Base-by-base conservation (phyloP, 2,113 vertebrate genomes). In the Abramis brama region DNA sequence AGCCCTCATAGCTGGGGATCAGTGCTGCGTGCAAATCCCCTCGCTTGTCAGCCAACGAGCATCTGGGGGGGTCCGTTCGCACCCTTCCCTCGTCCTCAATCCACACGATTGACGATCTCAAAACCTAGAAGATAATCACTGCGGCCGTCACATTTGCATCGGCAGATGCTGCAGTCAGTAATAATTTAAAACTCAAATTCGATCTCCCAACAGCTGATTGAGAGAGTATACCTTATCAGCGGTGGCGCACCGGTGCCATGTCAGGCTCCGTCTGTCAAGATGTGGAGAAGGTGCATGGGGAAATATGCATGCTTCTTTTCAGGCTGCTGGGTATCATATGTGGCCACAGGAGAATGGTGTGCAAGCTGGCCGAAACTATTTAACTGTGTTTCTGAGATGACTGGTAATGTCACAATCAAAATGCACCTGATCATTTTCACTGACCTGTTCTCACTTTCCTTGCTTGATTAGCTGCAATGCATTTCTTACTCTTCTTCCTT, bases 121-220 rank as follows among this genome's bases (percentile, higher is more conserved):
- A 57, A 84, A 82, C 43, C 30, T 19, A 75, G 71, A 59, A 55
- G 68, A 85, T 85, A 87, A 87, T 87, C 82, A 64, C 82, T 64
- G 60, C 33, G 52, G 57, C 77, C 57, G 47, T 85, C 83, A 87
- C 59, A 85, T 87, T 75, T 87, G 78, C 86, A 87, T 87, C 21
- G 19, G 79, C 86, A 85, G 86, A 85, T 85, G 86, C 79, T 77
- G 83, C 82, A 75, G 86, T 76, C 77, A 57, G 83, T 81, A 82
- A 81, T 87, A 85, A 87, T 87, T 87, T 87, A 70, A 82, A 82
- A 75, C 83, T 87, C 77, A 82, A 85, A 85, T 87, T 87, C 59
- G 52, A 84, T 79, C 77, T 85, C 27, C 70, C 83, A 45, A 50
- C 36, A 78, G 77, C 47, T 50, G 79, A 82, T 70, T 60, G 55